A percentile compares a stretch with the other conserved stretches of the same genome.
Evolutionary conservation across 2,797 vertebrate genomes (phyloP).

Genomic region (Prionace glauca): DNA sequence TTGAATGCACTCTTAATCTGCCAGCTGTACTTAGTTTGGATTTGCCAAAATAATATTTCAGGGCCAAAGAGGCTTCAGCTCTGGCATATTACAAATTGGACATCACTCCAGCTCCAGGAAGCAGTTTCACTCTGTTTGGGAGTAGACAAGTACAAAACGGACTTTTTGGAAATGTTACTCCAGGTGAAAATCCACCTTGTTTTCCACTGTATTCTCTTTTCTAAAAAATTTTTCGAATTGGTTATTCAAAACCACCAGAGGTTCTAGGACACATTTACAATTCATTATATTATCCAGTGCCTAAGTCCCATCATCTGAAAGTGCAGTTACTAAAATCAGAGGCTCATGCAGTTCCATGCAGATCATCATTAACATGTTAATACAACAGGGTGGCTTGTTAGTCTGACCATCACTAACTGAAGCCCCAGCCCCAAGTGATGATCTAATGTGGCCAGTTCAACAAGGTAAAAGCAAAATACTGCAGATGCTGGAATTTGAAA

Average conservation of each 20-base stretch:
- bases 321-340: neutral
- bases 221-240: neutral
- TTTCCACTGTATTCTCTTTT: neutral
- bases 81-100: neutral
- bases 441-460: neutral
- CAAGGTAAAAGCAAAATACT: no score
- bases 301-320: neutral
- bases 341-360: slow-evolving; percentile 19
- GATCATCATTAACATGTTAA: neutral
- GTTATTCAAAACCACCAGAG: neutral
- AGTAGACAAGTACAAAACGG: neutral
- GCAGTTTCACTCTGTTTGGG: neutral
- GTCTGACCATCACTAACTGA: slow-evolving; percentile 6
- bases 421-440: neutral
- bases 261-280: neutral
- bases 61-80: neutral
- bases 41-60: neutral
- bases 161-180: neutral
- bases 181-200: neutral
- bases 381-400: slow-evolving; percentile 20
- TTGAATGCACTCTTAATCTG: neutral
- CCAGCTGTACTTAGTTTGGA: neutral
- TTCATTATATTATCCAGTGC: neutral
- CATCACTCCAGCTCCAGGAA: neutral
- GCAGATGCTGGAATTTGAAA: no score